Conservation (phyloP, 2,797 vertebrate species). For the Sebastes steindachneri region DNA sequence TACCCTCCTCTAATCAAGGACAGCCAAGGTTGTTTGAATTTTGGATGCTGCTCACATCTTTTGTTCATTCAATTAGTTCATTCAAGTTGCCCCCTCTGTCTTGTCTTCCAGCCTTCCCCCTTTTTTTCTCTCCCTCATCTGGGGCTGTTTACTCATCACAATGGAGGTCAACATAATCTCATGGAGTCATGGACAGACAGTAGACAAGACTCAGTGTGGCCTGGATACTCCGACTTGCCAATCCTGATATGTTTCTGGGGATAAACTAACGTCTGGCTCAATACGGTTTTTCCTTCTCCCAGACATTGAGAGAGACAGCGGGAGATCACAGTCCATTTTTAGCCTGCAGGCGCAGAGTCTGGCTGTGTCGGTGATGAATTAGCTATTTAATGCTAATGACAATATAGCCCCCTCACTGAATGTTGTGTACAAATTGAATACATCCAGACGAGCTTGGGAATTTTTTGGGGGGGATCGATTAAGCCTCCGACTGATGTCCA, state of each 20-base stretch:
- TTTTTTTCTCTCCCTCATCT: slow-evolving; percentile 11
- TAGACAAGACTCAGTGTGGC: slow-evolving; percentile 36
- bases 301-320: slow-evolving; percentile 25
- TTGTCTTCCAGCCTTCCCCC: slow-evolving; percentile 8
- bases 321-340: slow-evolving; percentile 34
- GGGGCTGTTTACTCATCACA: slow-evolving; percentile 63
- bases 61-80: slow-evolving; percentile 72
- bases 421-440: slow-evolving; percentile 11
- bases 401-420: slow-evolving; percentile 10
- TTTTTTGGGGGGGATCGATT: slow-evolving; percentile 1
- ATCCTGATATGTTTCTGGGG: slow-evolving; percentile 33
- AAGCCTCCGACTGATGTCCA: slow-evolving; percentile 21
- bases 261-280: slow-evolving; percentile 31
- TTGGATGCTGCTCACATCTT: slow-evolving; percentile 64
- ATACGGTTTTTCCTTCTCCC: not conserved
- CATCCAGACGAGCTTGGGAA: not conserved
- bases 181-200: slow-evolving; percentile 59
- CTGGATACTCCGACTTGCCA: slow-evolving; percentile 40
- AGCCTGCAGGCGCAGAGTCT: slow-evolving; percentile 30
- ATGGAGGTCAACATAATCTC: slow-evolving; percentile 68
- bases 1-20: slow-evolving; percentile 45
- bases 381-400: slow-evolving; percentile 54
- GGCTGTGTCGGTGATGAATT: slow-evolving; percentile 55
- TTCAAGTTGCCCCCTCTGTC: slow-evolving; percentile 36
- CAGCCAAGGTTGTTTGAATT: slow-evolving; percentile 68